Base-by-base conservation (phyloP, 2,888 invertebrate species). In the Empis stercorea region DNA sequence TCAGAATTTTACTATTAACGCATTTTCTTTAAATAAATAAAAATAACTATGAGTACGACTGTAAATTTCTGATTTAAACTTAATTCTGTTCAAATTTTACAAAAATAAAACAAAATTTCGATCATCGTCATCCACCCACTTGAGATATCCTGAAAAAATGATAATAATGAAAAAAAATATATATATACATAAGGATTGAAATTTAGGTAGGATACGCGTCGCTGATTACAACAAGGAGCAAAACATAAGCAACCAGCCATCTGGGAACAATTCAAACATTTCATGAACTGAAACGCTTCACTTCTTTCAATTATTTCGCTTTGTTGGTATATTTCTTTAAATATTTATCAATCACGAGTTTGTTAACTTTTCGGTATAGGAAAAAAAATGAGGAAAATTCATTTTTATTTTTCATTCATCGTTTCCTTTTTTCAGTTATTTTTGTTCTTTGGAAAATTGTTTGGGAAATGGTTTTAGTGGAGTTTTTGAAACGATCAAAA, bases 251-350 rank as follows among this genome's bases (percentile, higher is more conserved):
- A 27, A 27, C 14, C 40, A 40, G 40, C 40, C 40, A 40, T 40
- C 40, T 40, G 40, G 40, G 40, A 40, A 40, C 23, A 40, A 40
- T 40, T 40, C 23, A 40, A 40, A 40, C 51, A 49, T 51, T 51
- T 49, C 50, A 47, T 46, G 54, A 53, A 54, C 54, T 56, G 54
- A 56, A 57, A 59, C 60, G 64, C 61, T 63, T 65, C 63, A 65
- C 63, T 66, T 67, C 65, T 65, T 68, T 68, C 67, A 68, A 67
- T 68, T 65, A 68, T 64, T 68, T 67, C 60, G 64, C 65, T 62
- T 64, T 66, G 66, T 62, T 44, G 58, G 55, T 60, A 60, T n/a
- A n/a, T n/a, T 59, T 60, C 59, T 59, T 68, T 66, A 66, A 67
- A 68, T 68, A 67, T 67, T 68, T 66, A 66, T 66, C 64, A 68